Conservation (phyloP, 1,140 invertebrate species). For the Magallana gigas region DNA sequence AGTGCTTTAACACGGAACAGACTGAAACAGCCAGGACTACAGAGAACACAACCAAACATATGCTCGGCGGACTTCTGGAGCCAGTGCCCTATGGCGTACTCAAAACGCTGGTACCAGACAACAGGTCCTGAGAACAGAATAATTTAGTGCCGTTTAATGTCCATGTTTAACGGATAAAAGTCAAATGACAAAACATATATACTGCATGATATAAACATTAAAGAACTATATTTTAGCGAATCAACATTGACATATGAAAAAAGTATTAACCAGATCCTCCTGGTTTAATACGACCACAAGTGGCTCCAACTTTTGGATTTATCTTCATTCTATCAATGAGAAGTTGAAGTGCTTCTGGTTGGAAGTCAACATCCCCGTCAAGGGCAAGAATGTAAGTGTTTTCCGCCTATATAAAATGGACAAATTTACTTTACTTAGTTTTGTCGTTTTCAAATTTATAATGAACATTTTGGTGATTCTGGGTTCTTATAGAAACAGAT, state of each 20-base stretch:
- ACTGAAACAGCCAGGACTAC: slow-evolving; percentile 96
- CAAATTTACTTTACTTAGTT: neutral
- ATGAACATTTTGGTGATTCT: no score
- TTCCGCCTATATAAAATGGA: slow-evolving; percentile 74
- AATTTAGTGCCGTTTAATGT: no score
- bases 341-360: slow-evolving; percentile 80
- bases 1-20: slow-evolving; percentile 93
- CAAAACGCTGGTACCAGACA: slow-evolving; percentile 88
- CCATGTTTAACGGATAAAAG: no score
- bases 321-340: slow-evolving; percentile 82
- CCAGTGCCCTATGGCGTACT: slow-evolving; percentile 85
- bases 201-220: no score
- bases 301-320: slow-evolving; percentile 81
- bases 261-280: slow-evolving; percentile 73
- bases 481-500: no score
- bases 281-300: slow-evolving; percentile 82
- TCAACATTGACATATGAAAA: no score
- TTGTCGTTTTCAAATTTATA: neutral
- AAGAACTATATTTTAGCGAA: no score
- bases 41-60: slow-evolving; percentile 85
- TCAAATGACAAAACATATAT: no score
- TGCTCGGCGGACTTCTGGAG: slow-evolving; percentile 85
- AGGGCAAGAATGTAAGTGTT: slow-evolving; percentile 82
- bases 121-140: slow-evolving; percentile 85
- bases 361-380: slow-evolving; percentile 83